Base-by-base conservation (phyloP, 2,888 invertebrate species). In the Biston stratarius region DNA sequence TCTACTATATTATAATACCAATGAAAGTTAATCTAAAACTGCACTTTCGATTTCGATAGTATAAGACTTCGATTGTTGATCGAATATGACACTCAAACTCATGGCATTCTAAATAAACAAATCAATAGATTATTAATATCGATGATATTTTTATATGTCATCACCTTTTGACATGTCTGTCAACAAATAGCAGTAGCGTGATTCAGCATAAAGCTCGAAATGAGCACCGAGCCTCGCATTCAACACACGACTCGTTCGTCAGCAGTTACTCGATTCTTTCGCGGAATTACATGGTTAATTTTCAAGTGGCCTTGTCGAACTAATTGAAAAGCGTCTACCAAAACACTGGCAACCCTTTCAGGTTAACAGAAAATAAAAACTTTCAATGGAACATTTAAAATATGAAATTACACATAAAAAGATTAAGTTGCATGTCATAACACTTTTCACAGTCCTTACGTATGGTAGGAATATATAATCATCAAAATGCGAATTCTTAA, bases 141-240 rank as follows among this genome's bases (percentile, higher is more conserved):
- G 34, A 36, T 14, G 57, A 36, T 57, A 36, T 61, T 61, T 55
- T 53, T 40, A 56, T 33, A 57, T 45, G 34, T 36, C 57, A 52
- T 51, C 51, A 24, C 14, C 44, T 58, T 58, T 38, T n/a, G 14
- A 33, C 45, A 34, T 48, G 48, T 47, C 55, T 40, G 48, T 56
- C 55, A 62, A 62, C 34, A 53, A 61, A 61, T 49, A 42, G 62
- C 14, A 36, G 42, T 5, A 42, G 42, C 8, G 42, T 62, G 62
- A 61, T 24, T 38, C 12, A 38, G 47, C 61, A 53, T 9, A 24
- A 47, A 12, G 15, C 12, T 15, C 53, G 34, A 48, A 56, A 56
- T 55, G 47, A 62, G 38, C 33, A 42, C 33, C 9, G n/a, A 61
- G 7, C 33, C 14, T 8, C 33, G 38, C 61, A 33, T 56, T 62